These are phyloP conservation scores for Pachyseris speciosa DNA, from an alignment of 64 coral and sea anemone species.

Conservation along the genomic window DNA sequence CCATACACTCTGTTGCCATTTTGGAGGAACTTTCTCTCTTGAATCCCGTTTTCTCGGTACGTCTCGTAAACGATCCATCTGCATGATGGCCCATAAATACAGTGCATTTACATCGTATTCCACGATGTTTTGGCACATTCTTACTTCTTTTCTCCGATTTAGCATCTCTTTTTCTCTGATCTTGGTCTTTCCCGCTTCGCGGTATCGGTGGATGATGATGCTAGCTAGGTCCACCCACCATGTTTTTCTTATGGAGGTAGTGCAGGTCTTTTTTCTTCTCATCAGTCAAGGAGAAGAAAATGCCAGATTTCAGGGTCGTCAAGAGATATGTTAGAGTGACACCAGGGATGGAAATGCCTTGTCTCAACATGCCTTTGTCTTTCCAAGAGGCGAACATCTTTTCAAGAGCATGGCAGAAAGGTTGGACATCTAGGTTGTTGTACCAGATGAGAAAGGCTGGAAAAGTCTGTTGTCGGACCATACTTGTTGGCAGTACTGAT, in stretches of 20 bases:
- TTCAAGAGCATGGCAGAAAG: constrained; percentile 25
- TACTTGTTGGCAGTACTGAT: constrained; percentile 22
- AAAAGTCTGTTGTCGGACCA: background rate
- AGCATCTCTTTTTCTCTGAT: constrained; percentile 6
- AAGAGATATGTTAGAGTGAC: constrained; percentile 50
- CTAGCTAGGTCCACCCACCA: constrained; percentile 13
- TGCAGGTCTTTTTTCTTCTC: constrained; percentile 34
- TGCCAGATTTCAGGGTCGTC: background rate
- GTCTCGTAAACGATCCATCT: background rate
- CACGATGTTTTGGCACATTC: constrained; percentile 25
- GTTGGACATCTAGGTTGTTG: constrained; percentile 13
- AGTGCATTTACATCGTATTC: constrained; percentile 47
- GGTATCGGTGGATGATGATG: constrained; percentile 22
- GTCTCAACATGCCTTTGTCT: constrained; percentile 13
- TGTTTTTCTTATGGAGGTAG: constrained; percentile 14
- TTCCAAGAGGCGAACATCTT: constrained; percentile 41
- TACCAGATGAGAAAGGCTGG: constrained; percentile 14
- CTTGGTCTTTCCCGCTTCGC: constrained; percentile 4
- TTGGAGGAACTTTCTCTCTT: background rate
- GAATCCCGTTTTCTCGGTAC: background rate
- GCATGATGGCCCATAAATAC: constrained; percentile 40
- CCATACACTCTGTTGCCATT: constrained; percentile 10
- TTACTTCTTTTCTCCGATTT: constrained; percentile 20
- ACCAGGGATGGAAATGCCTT: constrained; percentile 23
- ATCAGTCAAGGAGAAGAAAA: background rate